Evolutionary conservation across 2,888 invertebrate genomes (phyloP).

Genomic region (Ophion slaviceki): DNA sequence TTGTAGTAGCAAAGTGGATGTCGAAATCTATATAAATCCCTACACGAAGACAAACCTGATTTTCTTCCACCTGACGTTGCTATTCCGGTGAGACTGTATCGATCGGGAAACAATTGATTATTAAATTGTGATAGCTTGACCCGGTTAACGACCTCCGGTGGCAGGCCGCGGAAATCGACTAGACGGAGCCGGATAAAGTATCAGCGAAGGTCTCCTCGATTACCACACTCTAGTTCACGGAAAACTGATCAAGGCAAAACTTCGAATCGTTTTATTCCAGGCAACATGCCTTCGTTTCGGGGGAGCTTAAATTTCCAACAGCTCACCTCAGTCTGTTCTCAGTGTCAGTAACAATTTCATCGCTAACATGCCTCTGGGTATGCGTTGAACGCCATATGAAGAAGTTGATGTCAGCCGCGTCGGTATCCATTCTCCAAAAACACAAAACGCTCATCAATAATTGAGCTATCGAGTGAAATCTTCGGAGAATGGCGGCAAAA

Average conservation of each 20-base stretch:
- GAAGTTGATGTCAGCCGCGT: no score
- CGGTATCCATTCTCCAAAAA: no score
- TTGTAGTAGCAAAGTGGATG: no score
- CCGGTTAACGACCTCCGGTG: constrained; percentile 54
- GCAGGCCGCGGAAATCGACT: constrained; percentile 46
- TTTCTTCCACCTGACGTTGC: background rate
- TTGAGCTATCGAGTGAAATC: no score
- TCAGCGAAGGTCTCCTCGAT: constrained; percentile 15
- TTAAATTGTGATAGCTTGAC: constrained; percentile 50
- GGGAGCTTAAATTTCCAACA: constrained; percentile 55
- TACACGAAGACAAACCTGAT: background rate
- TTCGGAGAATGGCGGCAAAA: no score
- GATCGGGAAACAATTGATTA: constrained; percentile 50
- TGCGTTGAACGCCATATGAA: background rate
- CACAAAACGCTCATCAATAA: no score
- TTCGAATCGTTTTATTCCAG: constrained; percentile 65
- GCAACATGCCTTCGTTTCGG: constrained; percentile 39
- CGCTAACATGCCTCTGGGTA: constrained; percentile 21
- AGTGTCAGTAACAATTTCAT: constrained; percentile 70
- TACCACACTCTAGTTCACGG: constrained; percentile 29
- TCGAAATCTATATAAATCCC: background rate
- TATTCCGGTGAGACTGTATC: constrained; percentile 39
- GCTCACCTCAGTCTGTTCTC: constrained; percentile 64
- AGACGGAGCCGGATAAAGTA: constrained; percentile 22
- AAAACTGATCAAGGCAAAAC: constrained; percentile 64